A percentile compares a stretch with the other conserved stretches of the same genome.
Conservation (phyloP, 2,113 vertebrate genomes). For the Nycticebus coucang region DNA sequence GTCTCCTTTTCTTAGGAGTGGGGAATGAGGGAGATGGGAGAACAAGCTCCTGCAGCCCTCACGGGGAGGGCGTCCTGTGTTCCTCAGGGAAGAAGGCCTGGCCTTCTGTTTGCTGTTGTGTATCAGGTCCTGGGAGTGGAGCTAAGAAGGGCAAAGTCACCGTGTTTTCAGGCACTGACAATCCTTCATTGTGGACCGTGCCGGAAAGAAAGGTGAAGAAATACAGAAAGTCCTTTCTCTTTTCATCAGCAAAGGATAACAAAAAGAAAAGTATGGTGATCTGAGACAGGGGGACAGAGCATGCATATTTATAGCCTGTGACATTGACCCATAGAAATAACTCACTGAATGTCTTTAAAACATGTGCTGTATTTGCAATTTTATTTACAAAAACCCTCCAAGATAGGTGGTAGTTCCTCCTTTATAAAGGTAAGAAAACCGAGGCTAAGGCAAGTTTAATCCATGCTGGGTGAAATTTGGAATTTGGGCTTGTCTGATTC, state of each 20-base stretch:
- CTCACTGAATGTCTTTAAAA: neutral
- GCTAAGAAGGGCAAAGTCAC: neutral
- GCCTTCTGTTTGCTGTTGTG: neutral
- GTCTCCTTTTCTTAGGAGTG: neutral
- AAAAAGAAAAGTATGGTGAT: neutral
- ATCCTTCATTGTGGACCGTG: neutral
- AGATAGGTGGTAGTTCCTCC: neutral
- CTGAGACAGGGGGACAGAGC: neutral
- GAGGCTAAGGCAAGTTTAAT: neutral
- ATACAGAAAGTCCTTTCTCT: neutral
- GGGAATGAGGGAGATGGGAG: neutral
- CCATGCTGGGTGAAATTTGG: neutral
- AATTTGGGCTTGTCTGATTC: neutral
- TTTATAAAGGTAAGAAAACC: conserved; percentile 3
- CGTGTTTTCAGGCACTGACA: neutral
- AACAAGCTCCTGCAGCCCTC: neutral
- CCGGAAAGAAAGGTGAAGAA: neutral
- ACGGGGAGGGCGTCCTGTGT: neutral
- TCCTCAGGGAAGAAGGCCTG: neutral
- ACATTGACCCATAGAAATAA: neutral
- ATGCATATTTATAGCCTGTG: neutral
- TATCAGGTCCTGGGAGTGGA: neutral
- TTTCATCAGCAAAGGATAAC: neutral
- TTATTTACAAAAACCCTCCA: neutral
- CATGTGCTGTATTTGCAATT: neutral